phyloP scores from a whole-genome alignment of 2,797 vertebrate genomes.

The Enteromius afrohamiltoni region DNA sequence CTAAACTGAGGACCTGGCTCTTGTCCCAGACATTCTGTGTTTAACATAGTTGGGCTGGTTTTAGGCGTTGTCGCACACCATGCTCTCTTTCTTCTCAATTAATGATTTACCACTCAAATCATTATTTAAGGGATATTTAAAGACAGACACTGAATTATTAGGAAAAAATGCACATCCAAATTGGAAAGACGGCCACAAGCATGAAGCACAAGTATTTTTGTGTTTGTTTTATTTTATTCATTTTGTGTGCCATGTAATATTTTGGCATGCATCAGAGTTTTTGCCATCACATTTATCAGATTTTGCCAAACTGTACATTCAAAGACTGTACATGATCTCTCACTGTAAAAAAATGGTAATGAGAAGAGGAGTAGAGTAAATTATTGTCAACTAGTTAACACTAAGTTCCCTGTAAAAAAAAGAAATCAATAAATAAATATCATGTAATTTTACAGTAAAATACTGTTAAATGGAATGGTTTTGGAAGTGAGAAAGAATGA shows the following conservation, averaged over 20 bases:
- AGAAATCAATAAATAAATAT: background rate
- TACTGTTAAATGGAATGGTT: background rate
- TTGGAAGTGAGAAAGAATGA: background rate
- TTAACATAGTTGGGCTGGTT: background rate
- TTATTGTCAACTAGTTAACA: background rate
- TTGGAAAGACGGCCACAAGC: background rate
- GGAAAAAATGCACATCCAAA: background rate
- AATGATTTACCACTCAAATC: background rate
- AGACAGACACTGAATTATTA: background rate
- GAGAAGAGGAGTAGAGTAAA: no score
- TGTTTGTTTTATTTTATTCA: background rate
- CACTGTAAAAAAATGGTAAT: background rate
- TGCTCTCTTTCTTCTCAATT: constrained; percentile 6
- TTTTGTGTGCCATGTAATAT: background rate
- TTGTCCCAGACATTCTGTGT: constrained; percentile 7
- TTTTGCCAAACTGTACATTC: background rate
- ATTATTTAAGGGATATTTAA: background rate
- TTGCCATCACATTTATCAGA: background rate
- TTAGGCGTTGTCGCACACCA: background rate
- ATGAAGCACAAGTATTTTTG: background rate
- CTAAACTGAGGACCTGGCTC: constrained; percentile 22
- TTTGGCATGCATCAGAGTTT: background rate
- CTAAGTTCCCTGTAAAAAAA: background rate
- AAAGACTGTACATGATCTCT: background rate
- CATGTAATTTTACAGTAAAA: background rate